Percentiles rank a stretch among this genome's conserved stretches.
These are phyloP conservation scores for Drosophila rubida DNA, from an alignment of 2,888 invertebrate species.

Conservation along the genomic window DNA sequence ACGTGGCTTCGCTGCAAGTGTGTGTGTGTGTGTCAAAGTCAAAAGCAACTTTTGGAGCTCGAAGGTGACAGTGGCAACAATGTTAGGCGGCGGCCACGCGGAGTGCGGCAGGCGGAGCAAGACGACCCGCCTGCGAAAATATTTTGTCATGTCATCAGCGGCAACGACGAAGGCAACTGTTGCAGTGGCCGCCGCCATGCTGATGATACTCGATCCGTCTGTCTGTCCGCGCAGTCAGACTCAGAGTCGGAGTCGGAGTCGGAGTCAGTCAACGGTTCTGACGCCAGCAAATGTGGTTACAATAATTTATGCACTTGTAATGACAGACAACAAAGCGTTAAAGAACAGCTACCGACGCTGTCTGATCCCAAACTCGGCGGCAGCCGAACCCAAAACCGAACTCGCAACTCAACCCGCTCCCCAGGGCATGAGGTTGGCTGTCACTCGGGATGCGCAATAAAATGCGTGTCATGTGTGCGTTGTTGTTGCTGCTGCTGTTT, in stretches of 20 bases:
- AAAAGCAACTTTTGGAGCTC: slow-evolving; percentile 65
- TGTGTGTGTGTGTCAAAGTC: slow-evolving; percentile 59
- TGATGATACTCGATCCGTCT: slow-evolving; percentile 44
- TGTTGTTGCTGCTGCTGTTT: slow-evolving; percentile 9
- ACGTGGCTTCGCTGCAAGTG: background rate
- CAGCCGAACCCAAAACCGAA: background rate
- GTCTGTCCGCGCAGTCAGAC: slow-evolving; percentile 18
- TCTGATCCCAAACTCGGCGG: background rate
- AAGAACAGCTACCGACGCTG: slow-evolving; percentile 52
- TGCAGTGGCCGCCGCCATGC: slow-evolving; percentile 53
- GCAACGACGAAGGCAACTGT: slow-evolving; percentile 63
- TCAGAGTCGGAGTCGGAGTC: slow-evolving; percentile 18
- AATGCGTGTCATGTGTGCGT: slow-evolving; percentile 72
- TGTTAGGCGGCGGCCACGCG: background rate
- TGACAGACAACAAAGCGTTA: slow-evolving; percentile 81
- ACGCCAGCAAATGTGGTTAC: slow-evolving; percentile 81
- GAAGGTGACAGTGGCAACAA: slow-evolving; percentile 10
- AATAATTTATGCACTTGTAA: slow-evolving; percentile 81
- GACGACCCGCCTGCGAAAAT: slow-evolving; percentile 68
- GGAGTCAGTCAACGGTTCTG: slow-evolving; percentile 51
- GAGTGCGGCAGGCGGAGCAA: background rate
- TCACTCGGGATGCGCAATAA: slow-evolving; percentile 70
- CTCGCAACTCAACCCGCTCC: background rate
- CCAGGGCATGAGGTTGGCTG: slow-evolving; percentile 30
- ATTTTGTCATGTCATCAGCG: slow-evolving; percentile 78